Conservation (phyloP, 2,113 vertebrate genomes). For the Neolamprologus variostigma region DNA sequence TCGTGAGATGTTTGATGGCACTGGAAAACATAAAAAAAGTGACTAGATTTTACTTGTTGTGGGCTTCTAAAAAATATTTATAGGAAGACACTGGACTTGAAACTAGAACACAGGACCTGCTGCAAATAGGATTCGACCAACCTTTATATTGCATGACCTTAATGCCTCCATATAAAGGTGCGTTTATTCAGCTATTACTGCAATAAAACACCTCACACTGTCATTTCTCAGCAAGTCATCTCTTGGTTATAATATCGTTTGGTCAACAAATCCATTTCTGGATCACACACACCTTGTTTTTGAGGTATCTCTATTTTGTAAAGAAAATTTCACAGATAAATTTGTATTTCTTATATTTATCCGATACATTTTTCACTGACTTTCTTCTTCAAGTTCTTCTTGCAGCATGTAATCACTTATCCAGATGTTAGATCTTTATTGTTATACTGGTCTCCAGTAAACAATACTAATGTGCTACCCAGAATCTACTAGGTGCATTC, state of each 20-base stretch:
- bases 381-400: not conserved
- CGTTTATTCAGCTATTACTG: not conserved
- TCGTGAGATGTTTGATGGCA: not conserved
- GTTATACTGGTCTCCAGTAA: not conserved
- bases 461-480: not conserved
- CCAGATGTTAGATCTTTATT: not conserved
- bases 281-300: not conserved
- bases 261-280: not conserved
- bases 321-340: fast-evolving
- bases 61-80: not conserved
- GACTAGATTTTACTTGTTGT: not conserved
- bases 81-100: not conserved
- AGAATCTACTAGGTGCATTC: not conserved
- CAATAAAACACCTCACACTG: not conserved
- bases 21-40: not conserved
- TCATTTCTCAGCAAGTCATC: not conserved
- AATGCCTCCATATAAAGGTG: not conserved
- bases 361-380: fast-evolving
- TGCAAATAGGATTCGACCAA: not conserved
- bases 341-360: not conserved
- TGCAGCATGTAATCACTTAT: not conserved
- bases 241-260: not conserved
- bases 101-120: not conserved
- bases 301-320: fast-evolving
- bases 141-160: not conserved